These are phyloP conservation scores for Hormaphis cornu DNA, from an alignment of 1,140 invertebrate species.

Conservation along the genomic window DNA sequence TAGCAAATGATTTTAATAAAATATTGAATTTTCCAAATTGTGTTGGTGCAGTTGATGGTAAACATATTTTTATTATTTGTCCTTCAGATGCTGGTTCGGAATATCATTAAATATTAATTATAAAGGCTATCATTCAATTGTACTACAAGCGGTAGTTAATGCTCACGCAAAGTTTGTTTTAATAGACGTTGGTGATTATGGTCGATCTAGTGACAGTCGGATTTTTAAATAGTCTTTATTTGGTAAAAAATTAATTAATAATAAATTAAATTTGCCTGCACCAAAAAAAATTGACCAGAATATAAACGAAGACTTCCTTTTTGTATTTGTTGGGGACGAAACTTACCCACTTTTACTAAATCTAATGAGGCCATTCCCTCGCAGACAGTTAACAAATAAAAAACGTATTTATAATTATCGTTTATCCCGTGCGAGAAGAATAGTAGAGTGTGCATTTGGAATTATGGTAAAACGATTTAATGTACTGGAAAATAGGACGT, in stretches of 20 bases:
- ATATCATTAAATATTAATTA: conserved; percentile 36
- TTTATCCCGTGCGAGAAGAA: conserved; percentile 35
- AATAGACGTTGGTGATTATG: conserved; percentile 34
- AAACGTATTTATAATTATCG: conserved; percentile 40
- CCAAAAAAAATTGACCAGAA: conserved; percentile 20
- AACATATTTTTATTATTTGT: conserved; percentile 41
- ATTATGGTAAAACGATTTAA: conserved; percentile 38
- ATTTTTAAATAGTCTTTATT: conserved; percentile 40
- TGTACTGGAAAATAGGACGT: conserved; percentile 40
- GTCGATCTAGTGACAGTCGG: conserved; percentile 41
- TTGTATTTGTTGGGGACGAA: conserved; percentile 41
- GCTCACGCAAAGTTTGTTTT: conserved; percentile 35
- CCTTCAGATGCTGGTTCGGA: conserved; percentile 39
- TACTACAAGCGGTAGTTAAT: conserved; percentile 35
- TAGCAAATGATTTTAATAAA: conserved; percentile 35
- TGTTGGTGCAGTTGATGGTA: conserved; percentile 36
- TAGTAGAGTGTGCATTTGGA: conserved; percentile 40
- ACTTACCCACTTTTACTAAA: conserved; percentile 41
- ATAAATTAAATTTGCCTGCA: conserved; percentile 14
- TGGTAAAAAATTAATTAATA: conserved; percentile 30
- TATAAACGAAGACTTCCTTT: conserved; percentile 33
- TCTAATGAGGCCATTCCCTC: conserved; percentile 41
- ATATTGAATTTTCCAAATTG: conserved; percentile 40
- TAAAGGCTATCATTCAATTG: conserved; percentile 34
- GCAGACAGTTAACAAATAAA: background rate